phyloP scores from a whole-genome alignment of 1,140 invertebrate genomes.

The Cotesia typhae region DNA sequence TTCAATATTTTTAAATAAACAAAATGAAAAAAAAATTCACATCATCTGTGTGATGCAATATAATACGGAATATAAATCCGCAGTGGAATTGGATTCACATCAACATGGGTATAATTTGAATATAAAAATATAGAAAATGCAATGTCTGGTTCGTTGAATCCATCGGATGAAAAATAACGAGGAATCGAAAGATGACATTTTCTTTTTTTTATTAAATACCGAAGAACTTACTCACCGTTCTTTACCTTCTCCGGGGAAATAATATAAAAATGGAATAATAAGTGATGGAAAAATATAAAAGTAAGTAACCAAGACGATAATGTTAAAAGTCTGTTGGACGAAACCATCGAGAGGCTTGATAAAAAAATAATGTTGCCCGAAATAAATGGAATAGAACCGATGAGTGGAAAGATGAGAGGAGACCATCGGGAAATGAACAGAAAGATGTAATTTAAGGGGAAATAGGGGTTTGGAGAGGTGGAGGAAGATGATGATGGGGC shows the following conservation, averaged over 20 bases:
- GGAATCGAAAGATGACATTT: no score
- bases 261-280: slow-evolving; percentile 3
- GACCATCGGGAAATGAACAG: slow-evolving; percentile 11
- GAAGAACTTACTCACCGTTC: background rate
- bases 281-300: background rate
- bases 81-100: no score
- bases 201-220: no score
- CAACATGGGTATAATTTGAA: no score
- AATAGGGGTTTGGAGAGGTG: slow-evolving; percentile 7
- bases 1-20: no score
- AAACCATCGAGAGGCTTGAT: slow-evolving; percentile 1
- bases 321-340: background rate
- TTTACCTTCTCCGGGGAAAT: background rate
- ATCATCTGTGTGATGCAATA: no score
- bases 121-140: no score
- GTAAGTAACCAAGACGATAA: background rate
- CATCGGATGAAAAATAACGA: no score
- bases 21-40: no score
- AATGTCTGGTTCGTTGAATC: no score
- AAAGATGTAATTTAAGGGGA: no score
- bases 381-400: background rate
- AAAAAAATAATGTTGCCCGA: slow-evolving; percentile 8
- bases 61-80: no score
- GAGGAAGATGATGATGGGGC: slow-evolving; percentile 32
- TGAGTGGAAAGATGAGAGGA: background rate